A percentile compares a stretch with the other conserved stretches of the same genome.
Evolutionary conservation across 2,113 vertebrate genomes (phyloP).

Genomic region (Passer montanus): DNA sequence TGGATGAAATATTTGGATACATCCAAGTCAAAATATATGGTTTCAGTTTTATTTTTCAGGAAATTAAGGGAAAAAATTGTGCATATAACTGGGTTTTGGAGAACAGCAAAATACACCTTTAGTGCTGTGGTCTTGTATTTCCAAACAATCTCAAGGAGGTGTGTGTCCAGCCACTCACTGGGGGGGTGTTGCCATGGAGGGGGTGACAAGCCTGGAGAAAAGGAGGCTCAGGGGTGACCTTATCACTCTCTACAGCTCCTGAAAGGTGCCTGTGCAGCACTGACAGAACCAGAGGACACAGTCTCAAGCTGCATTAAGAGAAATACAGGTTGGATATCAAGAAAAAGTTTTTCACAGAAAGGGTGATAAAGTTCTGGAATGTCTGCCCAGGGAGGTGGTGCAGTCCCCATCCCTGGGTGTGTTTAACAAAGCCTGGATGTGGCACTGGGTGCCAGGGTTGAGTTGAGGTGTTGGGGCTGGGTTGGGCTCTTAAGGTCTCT

Average conservation of each 20-base stretch:
- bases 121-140: background rate
- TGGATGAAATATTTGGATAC: slow-evolving; percentile 17
- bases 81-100: background rate
- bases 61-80: background rate
- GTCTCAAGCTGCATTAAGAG: background rate
- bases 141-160: background rate
- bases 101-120: background rate
- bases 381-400: background rate
- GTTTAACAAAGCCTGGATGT: background rate
- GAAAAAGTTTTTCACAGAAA: background rate
- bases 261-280: background rate
- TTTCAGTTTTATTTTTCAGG: background rate
- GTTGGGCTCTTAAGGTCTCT: background rate
- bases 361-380: background rate
- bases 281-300: background rate
- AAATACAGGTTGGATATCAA: background rate
- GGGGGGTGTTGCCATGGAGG: background rate
- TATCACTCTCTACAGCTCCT: background rate
- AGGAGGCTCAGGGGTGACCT: background rate
- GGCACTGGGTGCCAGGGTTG: background rate
- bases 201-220: background rate
- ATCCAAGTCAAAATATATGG: background rate
- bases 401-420: background rate
- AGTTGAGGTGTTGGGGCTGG: background rate
- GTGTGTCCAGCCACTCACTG: background rate